Base-by-base conservation (phyloP, 2,888 invertebrate species). In the Spodoptera littoralis region DNA sequence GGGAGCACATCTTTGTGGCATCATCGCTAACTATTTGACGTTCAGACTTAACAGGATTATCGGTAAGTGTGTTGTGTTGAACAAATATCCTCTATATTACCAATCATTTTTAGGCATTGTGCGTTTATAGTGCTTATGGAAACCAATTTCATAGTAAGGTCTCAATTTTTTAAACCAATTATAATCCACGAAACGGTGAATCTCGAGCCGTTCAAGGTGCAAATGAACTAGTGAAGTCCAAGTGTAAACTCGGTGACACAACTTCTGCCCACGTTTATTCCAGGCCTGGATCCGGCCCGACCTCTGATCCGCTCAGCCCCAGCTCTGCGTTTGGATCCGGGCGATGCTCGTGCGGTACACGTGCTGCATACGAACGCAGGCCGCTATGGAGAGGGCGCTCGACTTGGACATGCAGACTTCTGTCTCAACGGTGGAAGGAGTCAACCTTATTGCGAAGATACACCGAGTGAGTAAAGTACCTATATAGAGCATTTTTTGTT, bases 361-460 rank as follows among this genome's bases (percentile, higher is more conserved):
- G 96, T 97, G 22, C 94, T 97, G 27, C 97, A 97, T 84, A 97
- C 97, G 0, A 97, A 97, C 86, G 97, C 97, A 0, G 97, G 97
- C 0, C 96, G 96, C 67, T 97, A 97, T 87, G 97, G 97, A 0
- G 97, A 97, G 86, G 95, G 95, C 2, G 96, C 97, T 5, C 92
- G 96, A 4, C 95, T 96, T 4, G 97, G 97, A 0, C 97, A 97
- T 84, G 97, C 97, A 0, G 97, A 97, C 90, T 97, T 97, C 90
- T 97, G 97, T 82, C 95, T 97, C 45, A 97, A 97, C 83, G 97
- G 97, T 0, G 97, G 97, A n/a, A 90, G 96, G 62, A 93, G 96
- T 62, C 97, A 97, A 85, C 97, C 97, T 0, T 97, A 96, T 85
- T 97, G 97, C 85, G 96, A 96, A 80, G 96, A 96, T 77, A 96